phyloP scores from a whole-genome alignment of 2,888 invertebrate species.

The Parnassius glacialis region DNA sequence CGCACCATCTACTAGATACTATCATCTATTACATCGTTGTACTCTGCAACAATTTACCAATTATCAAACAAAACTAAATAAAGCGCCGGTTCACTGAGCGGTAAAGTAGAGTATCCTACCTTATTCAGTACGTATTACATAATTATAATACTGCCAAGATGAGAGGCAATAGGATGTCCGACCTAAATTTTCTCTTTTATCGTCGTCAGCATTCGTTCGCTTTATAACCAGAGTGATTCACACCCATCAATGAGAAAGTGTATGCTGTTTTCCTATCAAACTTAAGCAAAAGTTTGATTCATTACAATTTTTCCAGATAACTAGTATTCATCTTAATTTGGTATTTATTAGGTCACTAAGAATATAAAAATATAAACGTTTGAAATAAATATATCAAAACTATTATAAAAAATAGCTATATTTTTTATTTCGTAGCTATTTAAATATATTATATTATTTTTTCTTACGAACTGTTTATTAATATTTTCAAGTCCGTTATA shows the following conservation, averaged over 20 bases:
- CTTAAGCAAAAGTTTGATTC: slow-evolving; percentile 5
- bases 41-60: slow-evolving; percentile 24
- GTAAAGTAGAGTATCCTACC: slow-evolving; percentile 31
- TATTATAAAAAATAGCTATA: too few relatives aligned
- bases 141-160: slow-evolving; percentile 27
- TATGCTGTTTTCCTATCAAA: slow-evolving; percentile 13
- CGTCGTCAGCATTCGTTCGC: slow-evolving; percentile 22
- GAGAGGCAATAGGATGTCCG: slow-evolving; percentile 24
- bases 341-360: too few relatives aligned
- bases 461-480: too few relatives aligned
- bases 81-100: slow-evolving; percentile 22
- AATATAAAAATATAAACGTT: too few relatives aligned
- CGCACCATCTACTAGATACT: background rate
- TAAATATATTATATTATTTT: too few relatives aligned
- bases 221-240: slow-evolving; percentile 27
- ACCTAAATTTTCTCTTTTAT: slow-evolving; percentile 29
- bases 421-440: too few relatives aligned
- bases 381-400: too few relatives aligned
- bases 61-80: slow-evolving; percentile 30
- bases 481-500: too few relatives aligned
- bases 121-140: slow-evolving; percentile 31
- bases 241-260: slow-evolving; percentile 30
- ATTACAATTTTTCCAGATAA: background rate
- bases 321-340: too few relatives aligned
- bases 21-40: background rate